Evolutionary conservation across 2,113 vertebrate species (phyloP).

Genomic region (Felis chaus): DNA sequence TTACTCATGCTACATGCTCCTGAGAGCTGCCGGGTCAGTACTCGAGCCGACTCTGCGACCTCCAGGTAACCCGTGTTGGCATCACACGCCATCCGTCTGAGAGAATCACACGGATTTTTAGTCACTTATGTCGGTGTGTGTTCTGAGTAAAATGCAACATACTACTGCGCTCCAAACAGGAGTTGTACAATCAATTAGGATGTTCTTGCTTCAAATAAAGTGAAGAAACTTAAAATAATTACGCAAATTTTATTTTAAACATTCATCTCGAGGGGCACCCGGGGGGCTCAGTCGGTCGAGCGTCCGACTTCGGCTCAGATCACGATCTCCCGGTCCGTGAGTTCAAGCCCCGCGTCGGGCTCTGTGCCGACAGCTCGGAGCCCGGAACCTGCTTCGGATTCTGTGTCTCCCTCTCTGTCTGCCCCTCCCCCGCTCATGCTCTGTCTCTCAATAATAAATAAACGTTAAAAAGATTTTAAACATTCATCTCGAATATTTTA

Average conservation of each 20-base stretch:
- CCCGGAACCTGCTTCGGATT: too few relatives aligned
- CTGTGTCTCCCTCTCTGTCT: too few relatives aligned
- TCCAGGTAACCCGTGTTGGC: neutral
- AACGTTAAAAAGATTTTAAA: neutral
- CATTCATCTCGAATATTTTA: conserved; percentile 18
- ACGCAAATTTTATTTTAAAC: neutral
- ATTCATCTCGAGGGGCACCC: neutral
- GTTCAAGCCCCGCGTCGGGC: too few relatives aligned
- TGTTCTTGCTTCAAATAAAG: neutral
- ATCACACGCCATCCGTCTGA: neutral
- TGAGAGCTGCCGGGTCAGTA: neutral
- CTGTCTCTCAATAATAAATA: too few relatives aligned
- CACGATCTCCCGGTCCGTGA: too few relatives aligned
- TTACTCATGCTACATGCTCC: neutral
- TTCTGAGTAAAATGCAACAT: neutral
- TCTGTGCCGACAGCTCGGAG: too few relatives aligned
- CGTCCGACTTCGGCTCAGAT: too few relatives aligned
- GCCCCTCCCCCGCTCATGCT: too few relatives aligned
- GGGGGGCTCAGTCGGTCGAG: too few relatives aligned
- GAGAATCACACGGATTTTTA: neutral
- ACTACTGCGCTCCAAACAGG: neutral
- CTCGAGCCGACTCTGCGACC: neutral
- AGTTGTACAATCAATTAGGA: neutral
- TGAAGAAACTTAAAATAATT: conserved; percentile 7
- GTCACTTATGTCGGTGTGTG: neutral